Evolutionary conservation across 2,797 vertebrate genomes (phyloP), one percentile per base, ranked within the genome.

Genomic region (Enteromius unitaeniatus): DNA sequence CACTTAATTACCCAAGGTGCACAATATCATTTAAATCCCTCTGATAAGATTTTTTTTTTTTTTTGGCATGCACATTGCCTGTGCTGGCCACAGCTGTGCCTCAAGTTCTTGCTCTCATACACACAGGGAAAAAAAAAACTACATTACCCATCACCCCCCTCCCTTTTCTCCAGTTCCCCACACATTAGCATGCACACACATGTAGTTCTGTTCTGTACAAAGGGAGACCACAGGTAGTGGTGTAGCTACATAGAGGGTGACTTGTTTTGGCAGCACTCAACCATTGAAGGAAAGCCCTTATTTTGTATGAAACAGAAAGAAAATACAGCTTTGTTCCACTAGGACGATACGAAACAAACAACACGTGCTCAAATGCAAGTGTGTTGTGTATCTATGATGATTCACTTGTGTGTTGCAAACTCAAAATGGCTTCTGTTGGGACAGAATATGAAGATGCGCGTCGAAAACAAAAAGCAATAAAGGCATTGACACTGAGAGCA

Each of bases 221-320:
- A 88, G 85, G 85, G 85, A 84, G 84, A 83, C 85, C 90, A 91
- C 92, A 88, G 86, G 40, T 88, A 26, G 88, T 90, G 92, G 92
- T 87, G 88, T 87, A 92, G 94, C 93, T 93, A 93, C 93, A 92
- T 93, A 78, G 90, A 92, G 91, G 91, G 93, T 88, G 80, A 89
- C 90, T 92, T 76, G 82, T 45, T 93, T 92, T 93, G 92, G 92
- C 92, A 93, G 92, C 91, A 92, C 93, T 93, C 88, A 91, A 92
- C 90, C 88, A 21, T 91, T 90, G n/a, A 87, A 92, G 92, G 87
- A 93, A 92, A 94, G 94, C 94, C 94, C 94, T 94, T 94, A 88
- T 92, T 92, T 83, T 85, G 82, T 89, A 86, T 89, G n/a, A 91
- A 88, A 90, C 84, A 75, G 86, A 77, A 62, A 78, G 55, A 70